Percentiles rank a stretch among this genome's conserved stretches.
phyloP scores from a whole-genome alignment of 2,888 invertebrate species.

The Plagiodera versicolora region DNA sequence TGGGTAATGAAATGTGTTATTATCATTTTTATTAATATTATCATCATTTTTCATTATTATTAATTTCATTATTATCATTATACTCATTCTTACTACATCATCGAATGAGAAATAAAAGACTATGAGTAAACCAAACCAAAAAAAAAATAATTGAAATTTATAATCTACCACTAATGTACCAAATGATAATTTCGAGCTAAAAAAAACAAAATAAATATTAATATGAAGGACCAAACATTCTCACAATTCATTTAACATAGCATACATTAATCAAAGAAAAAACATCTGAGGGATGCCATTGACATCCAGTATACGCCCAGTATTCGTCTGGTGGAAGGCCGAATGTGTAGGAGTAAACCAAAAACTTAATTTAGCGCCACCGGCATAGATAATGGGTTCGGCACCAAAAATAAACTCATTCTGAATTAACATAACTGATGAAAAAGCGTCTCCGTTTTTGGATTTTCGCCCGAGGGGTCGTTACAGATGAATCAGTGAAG shows the following conservation, averaged over 20 bases:
- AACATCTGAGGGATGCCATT: neutral
- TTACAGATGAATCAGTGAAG: neutral
- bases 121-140: too few species aligned
- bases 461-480: constrained; percentile 13
- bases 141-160: too few species aligned
- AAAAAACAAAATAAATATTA: too few species aligned
- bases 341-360: constrained; percentile 21
- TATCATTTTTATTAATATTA: too few species aligned
- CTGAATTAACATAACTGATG: constrained; percentile 33
- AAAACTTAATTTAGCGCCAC: constrained; percentile 22
- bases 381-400: constrained; percentile 28
- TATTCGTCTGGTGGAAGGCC: constrained; percentile 10
- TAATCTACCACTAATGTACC: too few species aligned
- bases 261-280: neutral
- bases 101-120: too few species aligned
- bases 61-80: too few species aligned
- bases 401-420: constrained; percentile 29
- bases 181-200: too few species aligned
- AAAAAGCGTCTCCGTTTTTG: constrained; percentile 21
- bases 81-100: too few species aligned
- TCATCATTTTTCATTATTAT: too few species aligned
- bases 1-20: too few species aligned
- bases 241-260: neutral
- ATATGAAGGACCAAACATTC: too few species aligned
- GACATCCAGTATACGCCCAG: constrained; percentile 19